Conservation (phyloP, 2,113 vertebrate species). For the Psittacara wagleri region DNA sequence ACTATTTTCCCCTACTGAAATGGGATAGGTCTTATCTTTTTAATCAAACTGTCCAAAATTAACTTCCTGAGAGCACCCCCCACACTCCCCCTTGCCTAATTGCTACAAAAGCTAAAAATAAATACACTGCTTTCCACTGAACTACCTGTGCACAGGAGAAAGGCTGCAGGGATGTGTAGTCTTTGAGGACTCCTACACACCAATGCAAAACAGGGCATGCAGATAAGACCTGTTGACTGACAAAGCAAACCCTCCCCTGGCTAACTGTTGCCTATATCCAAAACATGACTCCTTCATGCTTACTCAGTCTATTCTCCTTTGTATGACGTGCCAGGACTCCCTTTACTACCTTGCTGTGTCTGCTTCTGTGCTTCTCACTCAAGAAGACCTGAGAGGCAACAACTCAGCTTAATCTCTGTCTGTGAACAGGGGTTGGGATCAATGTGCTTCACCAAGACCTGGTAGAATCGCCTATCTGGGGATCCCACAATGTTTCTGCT, state of each 20-base stretch:
- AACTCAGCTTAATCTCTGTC: neutral
- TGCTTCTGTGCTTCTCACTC: neutral
- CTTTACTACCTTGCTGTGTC: neutral
- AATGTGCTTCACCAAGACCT: neutral
- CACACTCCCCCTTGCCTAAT: neutral
- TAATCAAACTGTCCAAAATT: slow-evolving; percentile 4
- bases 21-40: slow-evolving; percentile 5
- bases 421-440: neutral
- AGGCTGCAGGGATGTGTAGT: neutral
- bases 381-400: neutral
- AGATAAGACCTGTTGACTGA: neutral
- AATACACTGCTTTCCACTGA: neutral
- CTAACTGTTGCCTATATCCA: neutral
- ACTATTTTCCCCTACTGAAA: neutral
- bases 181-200: neutral
- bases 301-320: neutral
- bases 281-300: neutral
- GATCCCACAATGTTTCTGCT: neutral
- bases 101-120: slow-evolving; percentile 7
- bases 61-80: neutral
- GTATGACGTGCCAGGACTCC: fast-evolving
- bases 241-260: neutral
- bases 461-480: neutral
- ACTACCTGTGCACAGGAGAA: neutral
- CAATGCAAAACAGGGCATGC: neutral